Evolutionary conservation across 2,888 invertebrate genomes (phyloP), one percentile per base, ranked within the genome.

Genomic region (Phoenoteleia sp.): DNA sequence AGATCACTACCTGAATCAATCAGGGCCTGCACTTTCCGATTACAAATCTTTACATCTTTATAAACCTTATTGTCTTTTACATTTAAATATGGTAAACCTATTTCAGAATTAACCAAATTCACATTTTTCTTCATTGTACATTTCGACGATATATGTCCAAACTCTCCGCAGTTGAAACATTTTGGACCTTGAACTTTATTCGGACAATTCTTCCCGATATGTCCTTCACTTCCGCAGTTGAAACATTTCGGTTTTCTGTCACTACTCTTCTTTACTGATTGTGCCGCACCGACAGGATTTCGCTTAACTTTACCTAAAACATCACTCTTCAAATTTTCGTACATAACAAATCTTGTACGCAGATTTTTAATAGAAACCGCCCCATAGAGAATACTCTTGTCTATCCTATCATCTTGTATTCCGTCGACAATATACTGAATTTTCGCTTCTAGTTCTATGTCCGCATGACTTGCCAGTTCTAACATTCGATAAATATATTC

Each of bases 141-240:
- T 27, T 49, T 67, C 27, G 25, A 29, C 17, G 66, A 25, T 0
- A 66, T 25, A 27, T 77, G 77, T 11, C 67, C 67, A 23, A 67
- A 67, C 15, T 67, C 27, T 4, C n/a, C 25, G 36, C 77, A 67
- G 0, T 21, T 13, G 27, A 67, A 77, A 39, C 77, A 77, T 49
- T 77, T 77, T 1, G 23, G 3, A 11, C 76, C 76, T 60, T 87
- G 77, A 3, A 29, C 27, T 36, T 81, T 86, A 15, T 81, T 21
- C 2, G 71, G 19, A 62, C 87, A 86, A 9, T 49, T 36, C 7
- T 23, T 54, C n/a, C 75, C 29, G 2, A 75, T 11, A 13, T 75
- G 75, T 7, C 52, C 39, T 25, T 29, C 21, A 1, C 29, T 17
- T 3, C 67, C 67, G 17, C 67, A 69, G 39, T 54, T 69, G 25